Conservation (phyloP, 2,797 vertebrate species). For the Glossophaga mutica region DNA sequence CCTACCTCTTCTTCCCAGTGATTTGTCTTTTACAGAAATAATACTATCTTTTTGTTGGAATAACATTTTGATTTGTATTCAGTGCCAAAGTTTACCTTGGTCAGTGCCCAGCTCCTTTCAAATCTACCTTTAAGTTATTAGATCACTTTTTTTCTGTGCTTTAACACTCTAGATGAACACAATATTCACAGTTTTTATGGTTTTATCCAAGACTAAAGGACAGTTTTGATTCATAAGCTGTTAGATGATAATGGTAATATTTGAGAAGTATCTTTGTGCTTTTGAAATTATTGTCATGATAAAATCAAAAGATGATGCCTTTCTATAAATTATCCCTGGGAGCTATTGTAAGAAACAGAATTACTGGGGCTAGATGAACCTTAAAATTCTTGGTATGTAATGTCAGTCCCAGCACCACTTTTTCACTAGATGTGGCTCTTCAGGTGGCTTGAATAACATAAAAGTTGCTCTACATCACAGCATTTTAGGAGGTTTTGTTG, state of each 20-base stretch:
- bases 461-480: not conserved
- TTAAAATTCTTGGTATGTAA: not conserved
- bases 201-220: conserved; percentile 8
- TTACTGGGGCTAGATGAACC: not conserved
- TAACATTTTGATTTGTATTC: not conserved
- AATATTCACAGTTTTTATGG: not conserved
- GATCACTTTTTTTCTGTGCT: not conserved
- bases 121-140: not conserved
- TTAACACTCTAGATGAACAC: conserved; percentile 2
- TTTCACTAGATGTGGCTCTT: not conserved
- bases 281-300: conserved; percentile 43
- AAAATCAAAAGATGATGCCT: conserved; percentile 25
- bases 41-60: not conserved
- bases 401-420: not conserved
- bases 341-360: conserved; percentile 16
- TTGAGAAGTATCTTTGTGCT: conserved; percentile 17
- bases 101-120: not conserved
- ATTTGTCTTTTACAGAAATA: not conserved
- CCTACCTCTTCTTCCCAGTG: not conserved
- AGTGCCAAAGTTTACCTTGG: not conserved
- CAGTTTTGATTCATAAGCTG: conserved; percentile 29
- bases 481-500: not conserved
- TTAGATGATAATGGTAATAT: conserved; percentile 38
- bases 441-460: not conserved
- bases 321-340: not conserved